Conservation (phyloP, 1,140 invertebrate genomes). For the Drosophila mojavensis region DNA sequence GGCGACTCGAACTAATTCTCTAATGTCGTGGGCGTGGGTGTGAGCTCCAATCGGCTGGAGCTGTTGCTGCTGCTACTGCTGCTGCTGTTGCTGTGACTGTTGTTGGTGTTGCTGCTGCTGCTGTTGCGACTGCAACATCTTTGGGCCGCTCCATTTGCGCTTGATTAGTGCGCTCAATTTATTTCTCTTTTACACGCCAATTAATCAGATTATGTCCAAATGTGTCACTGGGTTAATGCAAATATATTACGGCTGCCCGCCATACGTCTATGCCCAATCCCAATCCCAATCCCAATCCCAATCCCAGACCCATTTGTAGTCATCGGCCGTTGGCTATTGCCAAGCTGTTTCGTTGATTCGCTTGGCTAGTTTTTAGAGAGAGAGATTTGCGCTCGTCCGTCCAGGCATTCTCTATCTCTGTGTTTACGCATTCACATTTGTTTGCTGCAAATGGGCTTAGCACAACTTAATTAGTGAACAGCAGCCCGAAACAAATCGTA, state of each 20-base stretch:
- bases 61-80: neutral
- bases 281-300: slow-evolving; percentile 3
- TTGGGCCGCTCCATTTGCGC: slow-evolving; percentile 52
- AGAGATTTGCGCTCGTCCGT: slow-evolving; percentile 23
- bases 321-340: neutral
- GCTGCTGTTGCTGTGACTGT: no score
- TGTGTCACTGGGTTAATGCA: slow-evolving; percentile 81
- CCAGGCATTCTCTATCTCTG: slow-evolving; percentile 23
- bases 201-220: slow-evolving; percentile 82
- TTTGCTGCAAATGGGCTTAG: slow-evolving; percentile 56
- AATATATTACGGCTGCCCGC: slow-evolving; percentile 66
- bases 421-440: slow-evolving; percentile 30
- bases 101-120: neutral
- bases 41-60: slow-evolving; percentile 18
- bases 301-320: slow-evolving; percentile 5
- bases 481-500: slow-evolving; percentile 58
- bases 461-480: slow-evolving; percentile 68
- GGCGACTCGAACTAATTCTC: slow-evolving; percentile 34
- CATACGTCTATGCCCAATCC: slow-evolving; percentile 7
- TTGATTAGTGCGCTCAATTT: slow-evolving; percentile 75
- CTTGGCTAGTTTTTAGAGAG: slow-evolving; percentile 19
- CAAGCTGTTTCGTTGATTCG: slow-evolving; percentile 7
- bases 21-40: slow-evolving; percentile 9
- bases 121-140: slow-evolving; percentile 22
- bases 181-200: slow-evolving; percentile 75